These are phyloP conservation scores for Steinernema carpocapsae DNA, from an alignment of 2,888 invertebrate genomes.

Conservation along the genomic window DNA sequence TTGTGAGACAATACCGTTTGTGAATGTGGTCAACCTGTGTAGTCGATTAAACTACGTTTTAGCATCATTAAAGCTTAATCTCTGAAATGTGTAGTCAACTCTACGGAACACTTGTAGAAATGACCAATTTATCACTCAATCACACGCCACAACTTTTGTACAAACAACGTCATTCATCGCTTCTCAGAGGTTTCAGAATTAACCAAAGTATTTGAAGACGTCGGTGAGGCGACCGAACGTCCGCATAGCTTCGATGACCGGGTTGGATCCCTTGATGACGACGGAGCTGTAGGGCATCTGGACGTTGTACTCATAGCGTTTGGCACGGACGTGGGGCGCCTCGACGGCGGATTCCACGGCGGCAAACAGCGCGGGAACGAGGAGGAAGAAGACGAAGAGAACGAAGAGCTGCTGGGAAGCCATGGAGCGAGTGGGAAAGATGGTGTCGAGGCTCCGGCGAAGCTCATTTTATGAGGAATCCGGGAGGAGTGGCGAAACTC, in stretches of 20 bases:
- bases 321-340: background rate
- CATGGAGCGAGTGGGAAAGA: background rate
- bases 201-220: background rate
- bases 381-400: too few relatives aligned
- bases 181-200: background rate
- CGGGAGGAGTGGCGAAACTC: background rate
- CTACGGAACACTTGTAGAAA: too few relatives aligned
- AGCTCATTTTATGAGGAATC: background rate
- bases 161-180: too few relatives aligned
- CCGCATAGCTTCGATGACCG: background rate
- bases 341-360: background rate
- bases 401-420: too few relatives aligned
- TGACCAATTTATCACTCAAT: too few relatives aligned
- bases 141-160: too few relatives aligned
- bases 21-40: too few relatives aligned
- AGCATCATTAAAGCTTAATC: too few relatives aligned
- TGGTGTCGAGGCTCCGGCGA: background rate
- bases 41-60: too few relatives aligned
- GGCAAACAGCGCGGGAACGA: background rate
- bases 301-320: constrained; percentile 19
- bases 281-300: constrained; percentile 18
- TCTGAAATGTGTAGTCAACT: too few relatives aligned
- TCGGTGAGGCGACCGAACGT: background rate
- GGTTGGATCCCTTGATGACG: background rate
- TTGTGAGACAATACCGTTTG: too few relatives aligned